These are phyloP conservation scores for Labeo rohita DNA, from an alignment of 2,113 vertebrate genomes.

Conservation along the genomic window DNA sequence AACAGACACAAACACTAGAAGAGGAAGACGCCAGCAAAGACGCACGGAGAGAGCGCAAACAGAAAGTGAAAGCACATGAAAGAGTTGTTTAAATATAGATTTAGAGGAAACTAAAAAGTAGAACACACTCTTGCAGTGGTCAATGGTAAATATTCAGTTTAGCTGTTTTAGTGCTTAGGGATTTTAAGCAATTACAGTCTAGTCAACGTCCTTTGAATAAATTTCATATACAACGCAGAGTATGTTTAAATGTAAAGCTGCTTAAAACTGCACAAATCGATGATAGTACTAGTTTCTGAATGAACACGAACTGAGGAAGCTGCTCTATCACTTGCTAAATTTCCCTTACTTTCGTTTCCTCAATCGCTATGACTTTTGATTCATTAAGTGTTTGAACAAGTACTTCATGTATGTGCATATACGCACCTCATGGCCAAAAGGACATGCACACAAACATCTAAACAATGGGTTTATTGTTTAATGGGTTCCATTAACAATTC, in stretches of 20 bases:
- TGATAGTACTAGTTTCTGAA: neutral
- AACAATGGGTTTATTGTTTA: neutral
- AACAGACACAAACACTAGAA: neutral
- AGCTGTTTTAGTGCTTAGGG: neutral
- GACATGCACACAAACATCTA: neutral
- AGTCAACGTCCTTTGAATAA: neutral
- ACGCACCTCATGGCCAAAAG: neutral
- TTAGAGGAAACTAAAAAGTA: conserved; percentile 39
- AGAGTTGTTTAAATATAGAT: conserved; percentile 27
- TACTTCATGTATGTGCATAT: neutral
- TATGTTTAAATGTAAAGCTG: neutral
- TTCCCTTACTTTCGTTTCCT: conserved; percentile 14
- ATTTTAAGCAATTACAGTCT: neutral
- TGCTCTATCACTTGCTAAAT: neutral
- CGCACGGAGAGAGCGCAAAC: neutral
- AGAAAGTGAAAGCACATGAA: conserved; percentile 26
- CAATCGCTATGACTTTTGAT: neutral
- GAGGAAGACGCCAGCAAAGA: conserved; percentile 14
- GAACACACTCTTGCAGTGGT: neutral
- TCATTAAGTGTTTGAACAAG: neutral
- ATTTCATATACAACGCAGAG: neutral
- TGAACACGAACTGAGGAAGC: neutral
- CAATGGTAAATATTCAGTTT: neutral
- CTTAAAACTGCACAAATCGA: neutral
- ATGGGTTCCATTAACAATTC: neutral